Conservation (phyloP, 2,888 invertebrate genomes). For the Trissonchulus latispiculum region DNA sequence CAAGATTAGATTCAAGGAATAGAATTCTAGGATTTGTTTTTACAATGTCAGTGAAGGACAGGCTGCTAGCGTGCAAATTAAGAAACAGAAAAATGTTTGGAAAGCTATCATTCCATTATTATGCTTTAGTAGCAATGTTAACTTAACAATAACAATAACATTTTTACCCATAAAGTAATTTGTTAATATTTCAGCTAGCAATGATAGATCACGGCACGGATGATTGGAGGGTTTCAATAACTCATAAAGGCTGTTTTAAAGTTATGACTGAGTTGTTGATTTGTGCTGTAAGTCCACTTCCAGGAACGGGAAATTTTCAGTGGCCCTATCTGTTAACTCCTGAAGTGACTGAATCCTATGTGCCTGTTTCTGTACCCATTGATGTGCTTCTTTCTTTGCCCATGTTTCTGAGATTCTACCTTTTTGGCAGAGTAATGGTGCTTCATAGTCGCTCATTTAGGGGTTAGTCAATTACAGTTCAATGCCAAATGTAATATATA, state of each 20-base stretch:
- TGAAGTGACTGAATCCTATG: neutral
- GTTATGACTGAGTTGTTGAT: neutral
- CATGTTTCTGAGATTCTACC: conserved; percentile 98
- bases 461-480: no score
- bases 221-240: conserved; percentile 13
- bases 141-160: no score
- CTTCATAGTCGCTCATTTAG: conserved; percentile 94
- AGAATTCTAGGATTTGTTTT: no score
- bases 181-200: conserved; percentile 3
- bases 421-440: conserved; percentile 98
- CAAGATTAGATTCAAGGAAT: no score
- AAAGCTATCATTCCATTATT: no score
- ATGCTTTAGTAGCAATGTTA: no score
- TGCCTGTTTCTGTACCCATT: conserved; percentile 64
- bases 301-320: neutral
- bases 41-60: no score
- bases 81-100: no score
- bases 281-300: conserved; percentile 11
- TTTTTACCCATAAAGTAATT: no score
- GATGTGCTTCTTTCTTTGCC: conserved; percentile 95
- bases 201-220: conserved; percentile 15
- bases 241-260: neutral
- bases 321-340: conserved; percentile 4
- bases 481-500: no score
- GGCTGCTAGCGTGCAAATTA: no score